Evolutionary conservation across 53 echinoderm and acorn worm genomes (phyloP), one percentile per base, ranked within the genome.

Genomic region (Mesocentrotus franciscanus): DNA sequence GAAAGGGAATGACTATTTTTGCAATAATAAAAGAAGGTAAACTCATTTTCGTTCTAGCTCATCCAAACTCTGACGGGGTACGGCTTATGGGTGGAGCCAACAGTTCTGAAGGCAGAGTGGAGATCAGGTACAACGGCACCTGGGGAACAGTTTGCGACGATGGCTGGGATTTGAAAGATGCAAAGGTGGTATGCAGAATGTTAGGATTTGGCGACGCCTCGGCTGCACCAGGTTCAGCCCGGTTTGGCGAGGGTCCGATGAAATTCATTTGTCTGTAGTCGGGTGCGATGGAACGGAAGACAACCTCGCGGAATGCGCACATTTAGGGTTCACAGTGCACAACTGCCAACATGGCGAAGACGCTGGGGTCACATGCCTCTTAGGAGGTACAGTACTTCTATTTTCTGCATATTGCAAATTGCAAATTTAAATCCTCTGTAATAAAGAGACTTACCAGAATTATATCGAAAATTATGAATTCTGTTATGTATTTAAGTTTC

Each of bases 61-160:
- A 49, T 49, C 49, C 49, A 2, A 49, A 49, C 49, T 49, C 49
- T 4, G 3, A 2, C n/a, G 49, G 49, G 49, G 49, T 49, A 49
- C 49, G 85, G 9, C 85, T 85, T 3, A 6, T 56, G 9, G 42
- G 42, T 49, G 85, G 85, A 85, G 4, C 10, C 8, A 85, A n/a
- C 26, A 6, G 42, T 10, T 16, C 56, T 55, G 85, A 85, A 56
- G 85, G 85, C 24, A 85, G 49, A 30, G 85, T 85, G 8, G 55
- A 85, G 7, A n/a, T 85, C 55, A 24, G 56, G 55, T 30, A 2
- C 27, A 26, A 49, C 14, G 85, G 85, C 2, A 49, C 85, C 17
- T 85, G 76, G 85, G 56, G 85, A 26, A 85, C 85, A 24, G 26
- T 85, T 0, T 85, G 85, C 42, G 85, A 85, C 26, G 20, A 49